Conservation (phyloP, 2,888 invertebrate genomes). For the Hedychridium roseum region DNA sequence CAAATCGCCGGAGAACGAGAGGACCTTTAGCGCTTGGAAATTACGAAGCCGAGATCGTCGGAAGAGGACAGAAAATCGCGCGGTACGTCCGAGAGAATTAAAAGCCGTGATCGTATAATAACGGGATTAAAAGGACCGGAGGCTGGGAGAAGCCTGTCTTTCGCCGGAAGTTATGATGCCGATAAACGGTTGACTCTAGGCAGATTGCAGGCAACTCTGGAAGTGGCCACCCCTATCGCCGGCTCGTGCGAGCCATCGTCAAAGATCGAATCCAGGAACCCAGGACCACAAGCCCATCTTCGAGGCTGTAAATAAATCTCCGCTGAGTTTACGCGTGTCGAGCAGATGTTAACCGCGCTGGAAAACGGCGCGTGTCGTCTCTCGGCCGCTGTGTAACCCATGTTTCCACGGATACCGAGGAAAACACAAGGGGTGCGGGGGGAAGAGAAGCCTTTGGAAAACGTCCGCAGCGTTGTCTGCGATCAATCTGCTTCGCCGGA, state of each 20-base stretch:
- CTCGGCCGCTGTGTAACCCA: constrained; percentile 8
- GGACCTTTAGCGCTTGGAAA: background rate
- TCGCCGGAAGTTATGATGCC: no score
- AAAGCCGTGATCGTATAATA: no score
- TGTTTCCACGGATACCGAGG: constrained; percentile 12
- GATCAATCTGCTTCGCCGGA: no score
- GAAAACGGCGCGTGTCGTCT: constrained; percentile 9
- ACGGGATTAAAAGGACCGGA: no score
- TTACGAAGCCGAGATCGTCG: background rate
- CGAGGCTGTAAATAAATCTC: constrained; percentile 32
- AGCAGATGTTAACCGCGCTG: constrained; percentile 22
- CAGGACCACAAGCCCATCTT: constrained; percentile 6
- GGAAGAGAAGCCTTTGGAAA: constrained; percentile 22
- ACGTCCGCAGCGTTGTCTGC: constrained; percentile 10
- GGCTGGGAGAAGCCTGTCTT: no score
- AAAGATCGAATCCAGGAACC: constrained; percentile 34
- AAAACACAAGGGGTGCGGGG: no score
- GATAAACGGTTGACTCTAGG: no score
- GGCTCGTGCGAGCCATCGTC: constrained; percentile 20
- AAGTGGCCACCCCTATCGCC: constrained; percentile 1
- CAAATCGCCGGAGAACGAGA: constrained; percentile 2
- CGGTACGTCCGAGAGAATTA: no score
- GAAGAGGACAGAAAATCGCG: background rate
- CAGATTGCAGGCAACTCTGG: no score
- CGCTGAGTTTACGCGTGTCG: constrained; percentile 23